phyloP scores from a whole-genome alignment of 2,888 invertebrate species.

The Antheraea assamensis region DNA sequence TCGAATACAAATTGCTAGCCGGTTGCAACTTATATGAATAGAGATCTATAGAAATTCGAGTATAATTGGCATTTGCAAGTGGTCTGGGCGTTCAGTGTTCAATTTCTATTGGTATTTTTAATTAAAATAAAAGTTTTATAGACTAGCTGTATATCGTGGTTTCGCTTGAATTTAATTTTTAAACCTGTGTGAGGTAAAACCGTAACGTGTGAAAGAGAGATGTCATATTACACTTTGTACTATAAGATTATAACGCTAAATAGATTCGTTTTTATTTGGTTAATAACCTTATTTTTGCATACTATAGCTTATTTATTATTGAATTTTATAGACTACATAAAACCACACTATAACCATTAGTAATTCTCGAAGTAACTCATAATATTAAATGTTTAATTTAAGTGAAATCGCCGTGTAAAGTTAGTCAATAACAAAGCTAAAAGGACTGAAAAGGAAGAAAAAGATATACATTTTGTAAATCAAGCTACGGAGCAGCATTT shows the following conservation, averaged over 20 bases:
- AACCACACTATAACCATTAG: no score
- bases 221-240: no score
- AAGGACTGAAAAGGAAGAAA: neutral
- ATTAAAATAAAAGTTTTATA: neutral
- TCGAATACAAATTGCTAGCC: slow-evolving; percentile 40
- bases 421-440: neutral
- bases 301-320: no score
- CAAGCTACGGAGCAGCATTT: neutral
- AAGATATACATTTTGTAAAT: neutral
- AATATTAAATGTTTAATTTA: neutral
- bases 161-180: no score
- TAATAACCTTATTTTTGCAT: no score
- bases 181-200: no score
- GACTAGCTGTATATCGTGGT: no score
- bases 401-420: neutral
- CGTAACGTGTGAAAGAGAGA: no score
- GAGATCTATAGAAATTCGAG: slow-evolving; percentile 10
- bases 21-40: slow-evolving; percentile 29
- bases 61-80: slow-evolving; percentile 18
- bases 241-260: no score
- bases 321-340: no score
- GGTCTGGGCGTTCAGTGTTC: slow-evolving; percentile 8
- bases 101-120: slow-evolving; percentile 13
- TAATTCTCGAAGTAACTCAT: no score
- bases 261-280: no score